These are phyloP conservation scores for Willowsia nigromaculata DNA, from an alignment of 2,888 invertebrate genomes.

Conservation along the genomic window DNA sequence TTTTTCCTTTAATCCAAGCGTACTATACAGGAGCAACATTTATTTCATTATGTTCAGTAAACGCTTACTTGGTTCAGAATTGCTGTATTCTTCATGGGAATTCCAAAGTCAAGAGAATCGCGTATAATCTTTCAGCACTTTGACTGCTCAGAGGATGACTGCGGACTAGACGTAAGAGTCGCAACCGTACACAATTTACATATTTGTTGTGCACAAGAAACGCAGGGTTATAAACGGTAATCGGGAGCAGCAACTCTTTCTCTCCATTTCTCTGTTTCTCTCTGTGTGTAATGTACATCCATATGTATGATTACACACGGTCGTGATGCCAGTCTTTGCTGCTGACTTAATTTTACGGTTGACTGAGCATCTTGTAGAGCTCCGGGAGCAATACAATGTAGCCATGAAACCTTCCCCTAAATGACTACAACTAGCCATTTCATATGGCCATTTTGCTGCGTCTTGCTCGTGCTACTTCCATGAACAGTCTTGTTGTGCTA, in stretches of 20 bases:
- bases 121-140: conserved; percentile 36
- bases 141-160: background rate
- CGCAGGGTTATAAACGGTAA: conserved; percentile 41
- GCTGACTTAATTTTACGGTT: conserved; percentile 69
- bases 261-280: too few relatives aligned
- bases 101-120: conserved; percentile 24
- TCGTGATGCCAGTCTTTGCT: conserved; percentile 35
- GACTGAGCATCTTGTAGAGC: conserved; percentile 68
- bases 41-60: conserved; percentile 27
- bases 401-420: conserved; percentile 59
- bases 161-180: background rate
- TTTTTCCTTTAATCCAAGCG: background rate
- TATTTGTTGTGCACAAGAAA: conserved; percentile 1
- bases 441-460: conserved; percentile 47
- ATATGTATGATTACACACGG: conserved; percentile 44
- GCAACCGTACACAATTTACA: conserved; percentile 37
- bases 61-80: background rate
- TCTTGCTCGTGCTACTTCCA: background rate
- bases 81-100: conserved; percentile 4
- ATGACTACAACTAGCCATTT: conserved; percentile 66
- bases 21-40: background rate
- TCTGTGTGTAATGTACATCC: background rate
- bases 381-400: conserved; percentile 47
- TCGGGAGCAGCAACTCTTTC: conserved; percentile 23
- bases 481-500: background rate